phyloP scores from a whole-genome alignment of 2,797 vertebrate species.

The Menidia menidia region DNA sequence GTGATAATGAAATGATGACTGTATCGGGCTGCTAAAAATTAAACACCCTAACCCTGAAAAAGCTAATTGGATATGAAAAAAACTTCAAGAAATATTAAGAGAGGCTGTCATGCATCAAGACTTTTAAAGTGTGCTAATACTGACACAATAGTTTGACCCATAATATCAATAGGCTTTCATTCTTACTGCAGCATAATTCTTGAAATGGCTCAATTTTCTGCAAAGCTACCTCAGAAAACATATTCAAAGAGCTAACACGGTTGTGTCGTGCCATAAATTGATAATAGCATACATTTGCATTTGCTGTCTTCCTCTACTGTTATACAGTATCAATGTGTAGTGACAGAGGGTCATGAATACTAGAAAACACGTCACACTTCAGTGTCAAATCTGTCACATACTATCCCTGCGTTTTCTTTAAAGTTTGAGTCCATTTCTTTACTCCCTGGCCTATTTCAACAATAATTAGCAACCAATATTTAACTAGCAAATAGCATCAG shows the following conservation, averaged over 20 bases:
- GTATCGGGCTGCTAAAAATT: not conserved
- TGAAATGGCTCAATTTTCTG: not conserved
- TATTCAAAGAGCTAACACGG: conserved; percentile 1
- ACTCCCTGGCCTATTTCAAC: not conserved
- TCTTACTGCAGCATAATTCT: not conserved
- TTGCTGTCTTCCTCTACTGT: not conserved
- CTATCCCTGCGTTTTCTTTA: not conserved
- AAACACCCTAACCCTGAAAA: too few species aligned
- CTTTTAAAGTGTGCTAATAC: not conserved
- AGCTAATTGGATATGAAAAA: too few species aligned
- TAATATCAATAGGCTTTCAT: not conserved
- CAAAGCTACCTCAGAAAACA: conserved; percentile 5
- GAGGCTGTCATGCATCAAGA: not conserved
- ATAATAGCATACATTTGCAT: conserved; percentile 9
- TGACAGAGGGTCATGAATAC: conserved; percentile 29
- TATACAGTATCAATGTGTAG: conserved; percentile 14
- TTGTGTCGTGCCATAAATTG: conserved; percentile 10
- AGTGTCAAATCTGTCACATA: not conserved
- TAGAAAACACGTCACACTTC: not conserved
- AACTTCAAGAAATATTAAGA: not conserved
- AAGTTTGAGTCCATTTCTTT: conserved; percentile 11
- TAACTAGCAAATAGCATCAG: not conserved
- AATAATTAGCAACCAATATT: not conserved
- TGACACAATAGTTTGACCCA: not conserved
- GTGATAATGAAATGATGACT: not conserved